Conservation (phyloP, 2,888 invertebrate species). For the Caenorhabditis afra region DNA sequence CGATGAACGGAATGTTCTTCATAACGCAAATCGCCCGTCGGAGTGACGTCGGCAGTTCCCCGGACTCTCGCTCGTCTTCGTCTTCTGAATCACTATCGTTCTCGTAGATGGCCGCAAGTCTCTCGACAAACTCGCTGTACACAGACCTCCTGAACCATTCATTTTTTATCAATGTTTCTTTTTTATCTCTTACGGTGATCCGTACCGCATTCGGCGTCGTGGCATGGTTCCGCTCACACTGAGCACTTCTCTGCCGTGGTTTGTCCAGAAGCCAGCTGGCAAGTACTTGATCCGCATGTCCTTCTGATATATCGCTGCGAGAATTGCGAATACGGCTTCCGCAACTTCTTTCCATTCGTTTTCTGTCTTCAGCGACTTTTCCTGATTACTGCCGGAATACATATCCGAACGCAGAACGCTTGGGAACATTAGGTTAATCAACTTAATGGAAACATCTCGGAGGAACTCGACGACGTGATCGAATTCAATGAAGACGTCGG, state of each 20-base stretch:
- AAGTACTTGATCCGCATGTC: slow-evolving; percentile 90
- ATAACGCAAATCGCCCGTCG: slow-evolving; percentile 85
- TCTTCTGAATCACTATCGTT: slow-evolving; percentile 35
- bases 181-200: too few relatives aligned
- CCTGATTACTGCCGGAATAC: too few relatives aligned
- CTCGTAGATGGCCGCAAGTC: slow-evolving; percentile 40
- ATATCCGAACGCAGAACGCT: background rate
- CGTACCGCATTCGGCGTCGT: too few relatives aligned
- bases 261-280: slow-evolving; percentile 85
- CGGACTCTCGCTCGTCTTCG: background rate
- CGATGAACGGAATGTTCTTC: slow-evolving; percentile 93
- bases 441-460: slow-evolving; percentile 87
- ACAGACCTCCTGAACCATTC: slow-evolving; percentile 24
- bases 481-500: slow-evolving; percentile 32
- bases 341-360: slow-evolving; percentile 50
- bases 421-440: slow-evolving; percentile 87
- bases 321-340: slow-evolving; percentile 85
- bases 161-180: background rate
- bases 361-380: background rate
- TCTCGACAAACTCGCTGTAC: slow-evolving; percentile 34
- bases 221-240: slow-evolving; percentile 3
- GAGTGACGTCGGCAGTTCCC: slow-evolving; percentile 15
- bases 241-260: slow-evolving; percentile 61
- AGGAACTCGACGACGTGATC: slow-evolving; percentile 31
- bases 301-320: slow-evolving; percentile 89